Percentiles rank a stretch among this genome's conserved stretches.
Conservation (phyloP, 2,797 vertebrate species). For the Gambusia yucatana region DNA sequence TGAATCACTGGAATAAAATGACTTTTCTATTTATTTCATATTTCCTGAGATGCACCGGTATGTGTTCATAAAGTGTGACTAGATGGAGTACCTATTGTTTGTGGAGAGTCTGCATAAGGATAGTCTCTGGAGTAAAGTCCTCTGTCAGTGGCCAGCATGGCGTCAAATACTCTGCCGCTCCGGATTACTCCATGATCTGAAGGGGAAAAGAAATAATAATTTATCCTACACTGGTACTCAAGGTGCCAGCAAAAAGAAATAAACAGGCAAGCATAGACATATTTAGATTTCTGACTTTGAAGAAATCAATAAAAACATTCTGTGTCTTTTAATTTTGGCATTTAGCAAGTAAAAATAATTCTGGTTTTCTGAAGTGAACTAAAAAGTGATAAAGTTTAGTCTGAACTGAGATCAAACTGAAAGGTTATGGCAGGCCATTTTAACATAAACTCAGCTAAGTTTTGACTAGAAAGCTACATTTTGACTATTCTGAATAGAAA, state of each 20-base stretch:
- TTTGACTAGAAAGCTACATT: background rate
- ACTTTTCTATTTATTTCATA: background rate
- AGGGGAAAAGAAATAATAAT: slow-evolving; percentile 5
- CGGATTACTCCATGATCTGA: slow-evolving; percentile 89
- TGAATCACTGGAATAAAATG: background rate
- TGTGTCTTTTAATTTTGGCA: background rate
- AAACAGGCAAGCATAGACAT: background rate
- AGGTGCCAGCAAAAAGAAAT: background rate
- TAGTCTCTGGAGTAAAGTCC: slow-evolving; percentile 85
- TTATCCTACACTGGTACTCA: background rate
- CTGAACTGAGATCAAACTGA: background rate
- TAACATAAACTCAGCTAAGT: background rate
- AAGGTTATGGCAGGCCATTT: background rate
- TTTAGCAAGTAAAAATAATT: background rate
- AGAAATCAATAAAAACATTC: background rate
- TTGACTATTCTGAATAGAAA: background rate
- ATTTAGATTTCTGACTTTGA: background rate
- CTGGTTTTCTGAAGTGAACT: background rate
- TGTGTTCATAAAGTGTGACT: background rate
- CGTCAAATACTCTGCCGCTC: slow-evolving; percentile 84
- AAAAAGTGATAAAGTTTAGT: background rate
- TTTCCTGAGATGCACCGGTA: background rate
- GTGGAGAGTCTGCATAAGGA: slow-evolving; percentile 91
- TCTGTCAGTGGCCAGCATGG: slow-evolving; percentile 89
- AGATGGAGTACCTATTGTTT: slow-evolving; percentile 85